Base-by-base conservation (phyloP, 2,113 vertebrate genomes). In the Labrus mixtus region DNA sequence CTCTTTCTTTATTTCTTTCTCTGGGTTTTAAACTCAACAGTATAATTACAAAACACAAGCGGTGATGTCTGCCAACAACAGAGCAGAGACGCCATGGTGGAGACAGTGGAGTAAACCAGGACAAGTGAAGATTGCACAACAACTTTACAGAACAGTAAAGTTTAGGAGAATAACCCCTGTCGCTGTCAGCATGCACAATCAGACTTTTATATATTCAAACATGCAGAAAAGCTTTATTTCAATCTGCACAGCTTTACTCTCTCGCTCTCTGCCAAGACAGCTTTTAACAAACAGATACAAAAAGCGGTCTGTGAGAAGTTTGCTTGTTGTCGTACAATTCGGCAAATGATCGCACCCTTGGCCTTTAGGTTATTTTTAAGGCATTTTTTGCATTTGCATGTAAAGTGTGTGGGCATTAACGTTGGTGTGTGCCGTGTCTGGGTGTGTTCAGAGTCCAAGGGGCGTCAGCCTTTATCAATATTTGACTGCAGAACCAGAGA, bases 401-500 rank as follows among this genome's bases (percentile, higher is more conserved):
- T 2, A 25, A 57, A 8, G 17, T 70, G 43, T 60, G 16, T 68
- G 39, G 16, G 8, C 36, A 39, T 53, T 64, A 39, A 53, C 62
- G 45, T 25, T 41, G 29, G 33, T 66, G 64, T 55, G 45, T 63
- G 37, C 46, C 48, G 37, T 51, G 15, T 23, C n/a, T 45, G 53
- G 36, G 58, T 17, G 71, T 79, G 50, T 70, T 62, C 63, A 58
- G 66, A 88, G 73, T 82, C 59, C 79, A 84, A 75, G 75, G 1
- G 3, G 76, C 76, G 87, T 88, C 87, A 91, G 73, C 60, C 68
- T 86, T 78, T 85, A 91, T 89, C 84, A 90, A 90, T 89, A 87
- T 91, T 89, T 89, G 88, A 91, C 82, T 82, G 80, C 76, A 77
- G 73, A 82, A 82, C 80, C 74, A 87, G 71, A 41, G 59, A 70